These are phyloP conservation scores for Philopotamus ludificatus DNA, from an alignment of 1,140 invertebrate genomes.

Conservation along the genomic window DNA sequence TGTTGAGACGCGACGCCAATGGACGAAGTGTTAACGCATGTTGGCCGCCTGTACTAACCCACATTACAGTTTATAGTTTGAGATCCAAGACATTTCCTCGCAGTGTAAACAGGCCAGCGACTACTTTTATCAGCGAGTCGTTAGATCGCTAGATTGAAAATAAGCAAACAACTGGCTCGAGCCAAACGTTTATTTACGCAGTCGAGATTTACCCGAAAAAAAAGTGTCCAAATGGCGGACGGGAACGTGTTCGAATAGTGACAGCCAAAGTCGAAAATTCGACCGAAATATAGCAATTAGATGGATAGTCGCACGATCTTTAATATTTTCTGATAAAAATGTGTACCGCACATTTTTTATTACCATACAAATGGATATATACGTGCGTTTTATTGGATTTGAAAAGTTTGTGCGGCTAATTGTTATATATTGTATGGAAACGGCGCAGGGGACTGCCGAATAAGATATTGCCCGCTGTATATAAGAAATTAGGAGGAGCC, in stretches of 20 bases:
- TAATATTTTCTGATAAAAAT: too few relatives aligned
- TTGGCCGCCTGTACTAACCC: slow-evolving; percentile 23
- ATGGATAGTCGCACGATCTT: too few relatives aligned
- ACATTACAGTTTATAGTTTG: slow-evolving; percentile 36
- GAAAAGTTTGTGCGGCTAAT: slow-evolving; percentile 3
- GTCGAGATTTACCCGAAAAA: slow-evolving; percentile 10
- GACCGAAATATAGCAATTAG: too few relatives aligned
- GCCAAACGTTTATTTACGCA: slow-evolving; percentile 24
- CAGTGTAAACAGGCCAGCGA: slow-evolving; percentile 33
- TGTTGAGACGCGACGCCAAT: not conserved
- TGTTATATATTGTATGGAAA: slow-evolving; percentile 15
- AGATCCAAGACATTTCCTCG: slow-evolving; percentile 40
- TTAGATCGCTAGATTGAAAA: slow-evolving; percentile 22
- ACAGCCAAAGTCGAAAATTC: too few relatives aligned
- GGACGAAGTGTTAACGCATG: not conserved
- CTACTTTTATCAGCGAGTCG: slow-evolving; percentile 36
- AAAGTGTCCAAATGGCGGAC: slow-evolving; percentile 25
- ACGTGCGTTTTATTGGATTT: not conserved
- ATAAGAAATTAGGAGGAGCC: slow-evolving; percentile 18
- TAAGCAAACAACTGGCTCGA: slow-evolving; percentile 25
- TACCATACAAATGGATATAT: too few relatives aligned
- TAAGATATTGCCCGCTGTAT: slow-evolving; percentile 10
- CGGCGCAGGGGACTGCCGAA: not conserved
- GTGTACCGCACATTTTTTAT: too few relatives aligned
- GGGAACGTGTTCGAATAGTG: too few relatives aligned